Base-by-base conservation (phyloP, 2,888 invertebrate genomes). In the Latrodectus elegans region DNA sequence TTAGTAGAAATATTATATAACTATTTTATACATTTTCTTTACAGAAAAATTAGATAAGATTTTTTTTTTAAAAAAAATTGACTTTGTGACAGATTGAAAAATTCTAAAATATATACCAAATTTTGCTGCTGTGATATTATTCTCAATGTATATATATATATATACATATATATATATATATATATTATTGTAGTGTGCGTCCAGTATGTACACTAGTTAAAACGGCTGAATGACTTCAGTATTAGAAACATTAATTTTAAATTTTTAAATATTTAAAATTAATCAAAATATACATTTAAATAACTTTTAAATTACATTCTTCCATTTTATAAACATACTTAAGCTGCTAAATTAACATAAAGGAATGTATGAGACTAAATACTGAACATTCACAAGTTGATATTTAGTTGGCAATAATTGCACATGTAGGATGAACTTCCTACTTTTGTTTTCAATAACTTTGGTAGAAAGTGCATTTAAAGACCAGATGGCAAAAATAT, bases 401-500 rank as follows among this genome's bases (percentile, higher is more conserved):
- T 12, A 79, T 51, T 60, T 53, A 73, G 72, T 73, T 87, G 70
- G 77, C 55, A 77, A 73, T 76, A 86, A 76, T 86, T 86, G 80
- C 75, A 86, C 80, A 80, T 75, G 80, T 82, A 81, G 76, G 86
- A 76, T 70, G 49, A 77, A 72, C 64, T 51, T 64, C 78, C 51
- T 68, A 76, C 81, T 70, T 52, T 68, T 53, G 60, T 65, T 64
- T 86, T 81, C 73, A 78, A 80, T 82, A 84, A 12, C 80, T 88
- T 88, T 84, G 88, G 83, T 84, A 78, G 76, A 80, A 88, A 76
- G 83, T 79, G 79, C 83, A 80, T 75, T 83, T 71, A 76, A 88
- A 88, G 88, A 82, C 75, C 88, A 84, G 84, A 76, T 84, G 88
- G 80, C 76, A 84, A 82, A 88, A 88, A 84, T 88, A 84, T 80